Percentiles rank a stretch among this genome's conserved stretches.
Conservation (phyloP, 2,113 vertebrate genomes). For the Noturus placidus region DNA sequence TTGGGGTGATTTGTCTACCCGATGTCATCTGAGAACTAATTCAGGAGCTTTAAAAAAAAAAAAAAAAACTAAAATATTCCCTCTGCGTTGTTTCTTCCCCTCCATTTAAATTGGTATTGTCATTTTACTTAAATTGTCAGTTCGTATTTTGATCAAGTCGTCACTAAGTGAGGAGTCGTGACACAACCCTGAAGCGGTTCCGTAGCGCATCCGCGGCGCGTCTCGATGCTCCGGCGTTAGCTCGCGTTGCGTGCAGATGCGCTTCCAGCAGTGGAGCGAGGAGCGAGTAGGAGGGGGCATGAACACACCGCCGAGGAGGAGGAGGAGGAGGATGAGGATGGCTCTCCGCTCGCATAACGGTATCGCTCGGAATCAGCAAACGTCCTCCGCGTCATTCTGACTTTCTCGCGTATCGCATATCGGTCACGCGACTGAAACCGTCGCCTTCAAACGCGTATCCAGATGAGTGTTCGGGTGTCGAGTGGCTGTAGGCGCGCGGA, state of each 20-base stretch:
- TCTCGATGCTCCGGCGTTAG: conserved; percentile 21
- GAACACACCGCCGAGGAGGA: conserved; percentile 26
- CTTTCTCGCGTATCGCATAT: background rate
- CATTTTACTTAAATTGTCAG: background rate
- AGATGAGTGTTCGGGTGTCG: conserved; percentile 57
- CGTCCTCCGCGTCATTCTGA: conserved; percentile 8
- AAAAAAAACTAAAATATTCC: no score
- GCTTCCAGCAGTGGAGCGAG: conserved; percentile 61
- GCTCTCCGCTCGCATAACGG: conserved; percentile 66
- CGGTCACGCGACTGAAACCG: conserved; percentile 48
- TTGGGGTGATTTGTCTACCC: conserved; percentile 60
- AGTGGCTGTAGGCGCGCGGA: conserved; percentile 61
- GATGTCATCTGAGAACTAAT: conserved; percentile 65
- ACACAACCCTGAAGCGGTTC: background rate
- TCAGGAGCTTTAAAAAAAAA: no score
- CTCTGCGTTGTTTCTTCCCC: background rate
- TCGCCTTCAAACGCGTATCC: conserved; percentile 16
- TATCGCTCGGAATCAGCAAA: conserved; percentile 46
- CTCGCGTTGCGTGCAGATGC: conserved; percentile 67
- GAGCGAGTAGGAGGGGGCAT: conserved; percentile 26
- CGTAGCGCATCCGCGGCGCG: background rate
- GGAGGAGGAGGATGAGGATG: conserved; percentile 66
- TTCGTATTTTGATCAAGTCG: no score
- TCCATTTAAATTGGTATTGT: no score
- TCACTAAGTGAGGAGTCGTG: background rate